Conservation (phyloP, 2,113 vertebrate species). For the Perccottus glenii region DNA sequence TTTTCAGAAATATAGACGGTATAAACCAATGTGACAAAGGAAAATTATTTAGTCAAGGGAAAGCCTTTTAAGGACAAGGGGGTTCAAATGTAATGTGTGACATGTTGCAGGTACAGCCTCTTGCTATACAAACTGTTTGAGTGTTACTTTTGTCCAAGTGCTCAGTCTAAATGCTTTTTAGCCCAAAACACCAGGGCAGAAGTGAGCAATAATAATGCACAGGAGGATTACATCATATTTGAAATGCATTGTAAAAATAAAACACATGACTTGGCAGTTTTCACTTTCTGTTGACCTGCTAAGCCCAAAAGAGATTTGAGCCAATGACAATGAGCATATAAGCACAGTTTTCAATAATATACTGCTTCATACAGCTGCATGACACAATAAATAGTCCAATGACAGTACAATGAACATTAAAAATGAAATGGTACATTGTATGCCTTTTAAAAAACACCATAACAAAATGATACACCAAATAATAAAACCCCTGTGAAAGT, state of each 20-base stretch:
- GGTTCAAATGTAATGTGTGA: neutral
- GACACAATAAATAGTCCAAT: conserved; percentile 73
- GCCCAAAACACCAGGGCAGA: conserved; percentile 7
- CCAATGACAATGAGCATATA: conserved; percentile 31
- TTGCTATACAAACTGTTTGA: neutral
- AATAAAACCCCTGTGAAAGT: conserved; percentile 65
- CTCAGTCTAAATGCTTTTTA: conserved; percentile 57
- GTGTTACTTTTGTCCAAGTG: conserved; percentile 12
- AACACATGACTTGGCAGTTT: conserved; percentile 59
- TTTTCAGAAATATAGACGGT: neutral
- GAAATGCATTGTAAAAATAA: conserved; percentile 15
- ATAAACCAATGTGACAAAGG: neutral
- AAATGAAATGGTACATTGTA: conserved; percentile 54
- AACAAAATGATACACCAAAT: conserved; percentile 19
- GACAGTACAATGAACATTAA: conserved; percentile 63
- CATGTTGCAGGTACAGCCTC: conserved; percentile 11
- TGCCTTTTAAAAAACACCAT: conserved; percentile 55
- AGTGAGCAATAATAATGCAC: conserved; percentile 19
- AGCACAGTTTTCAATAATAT: conserved; percentile 41
- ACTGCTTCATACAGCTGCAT: conserved; percentile 61
- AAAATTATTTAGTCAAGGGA: conserved; percentile 4
- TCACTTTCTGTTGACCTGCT: conserved; percentile 45
- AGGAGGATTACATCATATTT: conserved; percentile 13
- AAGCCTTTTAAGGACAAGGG: conserved; percentile 9
- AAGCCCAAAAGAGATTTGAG: conserved; percentile 28